Conservation (phyloP, 2,888 invertebrate genomes). For the Clivina fossor region DNA sequence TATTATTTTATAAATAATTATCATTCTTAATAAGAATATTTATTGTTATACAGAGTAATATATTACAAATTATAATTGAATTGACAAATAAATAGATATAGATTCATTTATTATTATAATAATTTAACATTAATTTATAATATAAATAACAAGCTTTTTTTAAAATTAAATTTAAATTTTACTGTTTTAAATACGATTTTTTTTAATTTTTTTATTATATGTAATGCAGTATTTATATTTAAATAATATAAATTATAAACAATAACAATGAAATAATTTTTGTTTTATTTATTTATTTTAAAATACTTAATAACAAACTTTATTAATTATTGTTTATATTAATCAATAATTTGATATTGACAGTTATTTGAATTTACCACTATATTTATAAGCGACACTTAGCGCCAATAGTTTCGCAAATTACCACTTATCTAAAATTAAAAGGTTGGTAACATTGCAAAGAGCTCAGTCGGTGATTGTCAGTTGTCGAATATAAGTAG, state of each 20-base stretch:
- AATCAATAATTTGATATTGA: too few relatives aligned
- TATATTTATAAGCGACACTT: background rate
- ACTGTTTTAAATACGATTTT: too few relatives aligned
- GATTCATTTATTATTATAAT: too few relatives aligned
- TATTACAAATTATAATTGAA: too few relatives aligned
- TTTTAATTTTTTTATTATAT: constrained; percentile 4
- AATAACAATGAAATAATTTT: background rate
- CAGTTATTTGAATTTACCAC: constrained; percentile 12
- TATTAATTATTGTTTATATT: background rate
- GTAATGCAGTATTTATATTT: background rate
- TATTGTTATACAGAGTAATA: too few relatives aligned
- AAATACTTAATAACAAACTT: background rate
- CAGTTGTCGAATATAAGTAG: constrained; percentile 22
- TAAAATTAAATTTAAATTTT: too few relatives aligned
- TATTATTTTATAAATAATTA: too few relatives aligned
- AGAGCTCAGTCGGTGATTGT: constrained; percentile 31
- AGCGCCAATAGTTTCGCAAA: constrained; percentile 12
- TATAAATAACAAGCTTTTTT: too few relatives aligned
- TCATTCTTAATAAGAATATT: too few relatives aligned
- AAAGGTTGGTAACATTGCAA: constrained; percentile 24
- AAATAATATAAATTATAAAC: background rate
- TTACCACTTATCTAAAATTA: constrained; percentile 2
- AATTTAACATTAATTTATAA: too few relatives aligned
- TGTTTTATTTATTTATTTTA: background rate
- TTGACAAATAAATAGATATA: too few relatives aligned